Percentiles rank a stretch among this genome's conserved stretches.
Evolutionary conservation across 2,888 invertebrate species (phyloP).

Genomic region (Polylopha cassiicola): DNA sequence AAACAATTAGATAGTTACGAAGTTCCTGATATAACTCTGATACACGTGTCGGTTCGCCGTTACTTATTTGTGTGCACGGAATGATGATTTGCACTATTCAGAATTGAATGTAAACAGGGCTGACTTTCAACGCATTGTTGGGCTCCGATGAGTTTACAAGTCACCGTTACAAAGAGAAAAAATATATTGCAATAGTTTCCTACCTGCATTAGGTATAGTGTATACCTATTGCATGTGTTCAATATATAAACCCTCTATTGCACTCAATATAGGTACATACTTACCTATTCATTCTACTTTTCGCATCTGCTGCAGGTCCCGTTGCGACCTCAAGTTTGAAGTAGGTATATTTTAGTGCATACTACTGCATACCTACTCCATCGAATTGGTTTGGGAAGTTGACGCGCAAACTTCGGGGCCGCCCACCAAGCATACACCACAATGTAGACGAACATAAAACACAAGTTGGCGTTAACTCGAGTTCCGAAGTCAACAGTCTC

Average conservation of each 20-base stretch:
- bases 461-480: conserved; percentile 44
- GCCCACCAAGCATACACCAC: conserved; percentile 34
- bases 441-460: conserved; percentile 42
- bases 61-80: conserved; percentile 35
- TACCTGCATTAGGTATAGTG: too few species aligned
- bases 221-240: too few species aligned
- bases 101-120: conserved; percentile 7
- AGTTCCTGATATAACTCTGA: conserved; percentile 11
- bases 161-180: too few species aligned
- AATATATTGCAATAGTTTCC: too few species aligned
- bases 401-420: conserved; percentile 32
- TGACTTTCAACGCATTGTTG: too few species aligned
- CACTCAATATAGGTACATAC: too few species aligned
- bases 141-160: too few species aligned
- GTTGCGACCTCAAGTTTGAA: conserved; percentile 45
- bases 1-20: conserved; percentile 10
- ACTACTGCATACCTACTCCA: too few species aligned
- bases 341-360: conserved; percentile 60
- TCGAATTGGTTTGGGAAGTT: conserved; percentile 49
- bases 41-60: conserved; percentile 25
- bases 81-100: conserved; percentile 28
- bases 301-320: conserved; percentile 29
- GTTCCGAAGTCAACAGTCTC: conserved; percentile 39
- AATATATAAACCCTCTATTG: too few species aligned
- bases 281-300: too few species aligned